Conservation (phyloP, 1,140 invertebrate genomes). For the Ceratina calcarata region DNA sequence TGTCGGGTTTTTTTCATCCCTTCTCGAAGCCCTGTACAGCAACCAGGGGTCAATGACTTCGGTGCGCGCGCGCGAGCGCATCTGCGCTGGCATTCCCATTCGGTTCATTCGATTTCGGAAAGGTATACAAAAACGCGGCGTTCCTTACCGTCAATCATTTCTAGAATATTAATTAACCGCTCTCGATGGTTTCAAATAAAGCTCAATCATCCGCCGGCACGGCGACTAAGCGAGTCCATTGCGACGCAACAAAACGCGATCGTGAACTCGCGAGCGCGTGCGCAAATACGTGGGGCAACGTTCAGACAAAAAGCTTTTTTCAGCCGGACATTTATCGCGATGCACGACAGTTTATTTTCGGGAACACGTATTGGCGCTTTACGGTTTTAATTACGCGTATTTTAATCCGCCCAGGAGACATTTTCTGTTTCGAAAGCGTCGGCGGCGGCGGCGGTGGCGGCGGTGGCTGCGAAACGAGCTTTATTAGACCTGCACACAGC, state of each 20-base stretch:
- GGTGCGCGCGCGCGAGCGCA: not conserved
- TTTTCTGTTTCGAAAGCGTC: slow-evolving; percentile 67
- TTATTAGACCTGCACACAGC: slow-evolving; percentile 69
- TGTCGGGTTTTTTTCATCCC: slow-evolving; percentile 19
- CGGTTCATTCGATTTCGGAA: slow-evolving; percentile 48
- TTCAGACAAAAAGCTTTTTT: slow-evolving; percentile 75
- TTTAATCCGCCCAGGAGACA: slow-evolving; percentile 73
- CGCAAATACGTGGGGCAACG: not conserved
- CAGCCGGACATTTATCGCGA: slow-evolving; percentile 69
- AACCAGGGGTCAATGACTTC: slow-evolving; percentile 58
- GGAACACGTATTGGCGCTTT: slow-evolving; percentile 71
- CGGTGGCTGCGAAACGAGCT: slow-evolving; percentile 66
- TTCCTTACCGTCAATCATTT: slow-evolving; percentile 66
- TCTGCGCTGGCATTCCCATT: not conserved
- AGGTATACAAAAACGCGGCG: slow-evolving; percentile 28
- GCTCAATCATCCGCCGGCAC: slow-evolving; percentile 69
- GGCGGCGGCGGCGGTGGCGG: not conserved
- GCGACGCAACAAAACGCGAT: not conserved
- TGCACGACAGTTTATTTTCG: slow-evolving; percentile 73
- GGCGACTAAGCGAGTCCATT: slow-evolving; percentile 2
- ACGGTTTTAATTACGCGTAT: slow-evolving; percentile 77
- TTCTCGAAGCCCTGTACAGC: slow-evolving; percentile 31
- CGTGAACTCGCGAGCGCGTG: not conserved
- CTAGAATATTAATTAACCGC: slow-evolving; percentile 64
- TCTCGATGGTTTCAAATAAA: slow-evolving; percentile 74